Percentiles rank a stretch among this genome's conserved stretches.
Evolutionary conservation across 2,797 vertebrate species (phyloP).

Genomic region (Ataeniobius toweri): DNA sequence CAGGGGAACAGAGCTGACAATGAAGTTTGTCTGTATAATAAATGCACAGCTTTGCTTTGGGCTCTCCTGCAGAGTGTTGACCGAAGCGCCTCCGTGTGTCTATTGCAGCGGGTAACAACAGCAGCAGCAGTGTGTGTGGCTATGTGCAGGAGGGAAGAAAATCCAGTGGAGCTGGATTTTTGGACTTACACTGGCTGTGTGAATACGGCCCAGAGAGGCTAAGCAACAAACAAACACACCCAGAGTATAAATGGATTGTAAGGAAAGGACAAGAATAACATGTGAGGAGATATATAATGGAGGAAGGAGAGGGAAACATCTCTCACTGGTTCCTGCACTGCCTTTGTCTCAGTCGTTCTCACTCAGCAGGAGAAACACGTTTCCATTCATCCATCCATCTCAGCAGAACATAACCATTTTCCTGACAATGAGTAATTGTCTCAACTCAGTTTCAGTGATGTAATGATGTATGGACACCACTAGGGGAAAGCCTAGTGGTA

Average conservation of each 20-base stretch:
- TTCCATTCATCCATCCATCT: slow-evolving; percentile 43
- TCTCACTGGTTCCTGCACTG: slow-evolving; percentile 40
- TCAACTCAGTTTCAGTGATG: slow-evolving; percentile 37
- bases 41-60: slow-evolving; percentile 20
- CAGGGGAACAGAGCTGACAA: slow-evolving; percentile 19
- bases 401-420: slow-evolving; percentile 29
- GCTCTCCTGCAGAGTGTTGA: slow-evolving; percentile 35
- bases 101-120: slow-evolving; percentile 31
- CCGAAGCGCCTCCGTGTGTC: slow-evolving; percentile 21
- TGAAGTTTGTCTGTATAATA: slow-evolving; percentile 18
- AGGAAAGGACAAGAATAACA: slow-evolving; percentile 39
- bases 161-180: slow-evolving; percentile 23
- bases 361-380: slow-evolving; percentile 28
- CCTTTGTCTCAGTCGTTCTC: slow-evolving; percentile 29
- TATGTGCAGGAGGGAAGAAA: slow-evolving; percentile 7
- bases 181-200: slow-evolving; percentile 61
- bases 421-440: slow-evolving; percentile 41
- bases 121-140: slow-evolving; percentile 5
- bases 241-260: slow-evolving; percentile 72
- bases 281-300: slow-evolving; percentile 76
- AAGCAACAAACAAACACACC: slow-evolving; percentile 82
- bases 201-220: slow-evolving; percentile 72
- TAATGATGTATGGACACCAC: slow-evolving; percentile 20
- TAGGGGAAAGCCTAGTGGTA: slow-evolving; percentile 7
- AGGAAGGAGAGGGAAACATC: slow-evolving; percentile 50